These are phyloP conservation scores for Silvanus unidentatus DNA, from an alignment of 2,888 invertebrate genomes.

Conservation along the genomic window DNA sequence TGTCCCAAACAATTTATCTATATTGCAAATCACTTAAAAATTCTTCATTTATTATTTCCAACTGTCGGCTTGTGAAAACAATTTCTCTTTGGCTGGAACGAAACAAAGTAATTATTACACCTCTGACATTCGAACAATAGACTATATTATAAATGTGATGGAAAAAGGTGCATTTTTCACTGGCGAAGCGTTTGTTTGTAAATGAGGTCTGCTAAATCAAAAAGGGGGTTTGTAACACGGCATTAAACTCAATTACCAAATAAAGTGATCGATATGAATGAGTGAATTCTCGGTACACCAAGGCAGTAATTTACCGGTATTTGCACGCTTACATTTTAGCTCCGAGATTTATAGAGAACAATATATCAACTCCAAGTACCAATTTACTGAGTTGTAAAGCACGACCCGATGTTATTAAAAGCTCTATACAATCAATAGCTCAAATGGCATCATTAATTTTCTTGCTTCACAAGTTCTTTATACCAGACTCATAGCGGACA, in stretches of 20 bases:
- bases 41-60: too few species aligned
- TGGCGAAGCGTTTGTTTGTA: too few species aligned
- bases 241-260: conserved; percentile 31
- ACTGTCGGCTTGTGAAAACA: too few species aligned
- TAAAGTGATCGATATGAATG: conserved; percentile 33
- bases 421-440: conserved; percentile 36
- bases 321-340: conserved; percentile 34
- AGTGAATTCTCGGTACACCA: conserved; percentile 32
- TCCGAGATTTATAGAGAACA: conserved; percentile 33
- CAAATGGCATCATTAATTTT: conserved; percentile 36
- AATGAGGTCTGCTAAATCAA: conserved; percentile 16
- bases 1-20: too few species aligned
- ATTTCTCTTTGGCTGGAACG: too few species aligned
- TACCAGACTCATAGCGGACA: conserved; percentile 12
- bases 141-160: too few species aligned
- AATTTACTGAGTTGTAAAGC: conserved; percentile 37
- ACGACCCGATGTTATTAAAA: conserved; percentile 36
- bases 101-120: too few species aligned
- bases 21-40: too few species aligned
- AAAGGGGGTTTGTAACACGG: conserved; percentile 9
- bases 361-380: conserved; percentile 36
- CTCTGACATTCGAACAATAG: too few species aligned
- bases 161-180: too few species aligned
- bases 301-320: conserved; percentile 34
- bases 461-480: conserved; percentile 32